Evolutionary conservation across 2,113 vertebrate species (phyloP), one percentile per base, ranked within the genome.

Genomic region (Mobula hypostoma): DNA sequence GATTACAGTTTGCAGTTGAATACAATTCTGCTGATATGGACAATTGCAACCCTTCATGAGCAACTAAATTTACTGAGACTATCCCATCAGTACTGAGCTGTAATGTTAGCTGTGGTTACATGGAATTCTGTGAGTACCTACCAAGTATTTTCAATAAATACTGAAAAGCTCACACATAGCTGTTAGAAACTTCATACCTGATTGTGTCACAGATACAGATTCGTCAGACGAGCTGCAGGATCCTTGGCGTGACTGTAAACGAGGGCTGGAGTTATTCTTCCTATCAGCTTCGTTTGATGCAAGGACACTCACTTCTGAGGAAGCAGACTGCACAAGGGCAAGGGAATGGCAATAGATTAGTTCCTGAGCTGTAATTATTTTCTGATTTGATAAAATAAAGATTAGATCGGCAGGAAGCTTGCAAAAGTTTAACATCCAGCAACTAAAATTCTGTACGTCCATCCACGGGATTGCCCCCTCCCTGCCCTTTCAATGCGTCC

Each of bases 201-300:
- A 98, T 77, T 97, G 98, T 21, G 96, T 97, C 95, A 97, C 95
- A 76, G 97, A 96, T 1, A 96, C 96, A 87, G 97, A 97, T 85
- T 98, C 97, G 95, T 97, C 96, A 95, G 97, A 97, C 96, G 96
- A 97, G 95, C 96, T 97, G 8, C 96, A 96, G 94, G 95, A 96
- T 29, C 95, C 87, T 1, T 97, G 97, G n/a, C 96, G 94, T 80
- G 96, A 97, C 95, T 97, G 97, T 94, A 95, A 96, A 95, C 95
- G 97, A 95, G 94, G 94, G 94, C 95, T 95, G 0, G 95, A 96
- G 94, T n/a, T n/a, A n/a, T n/a, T n/a, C n/a, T 94, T 96, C 94
- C 95, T 94, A n/a, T n/a, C n/a, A n/a, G n/a, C n/a, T n/a, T n/a
- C n/a, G 95, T 97, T 97, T 94, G 96, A 96, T 63, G 95, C 79